Conservation (phyloP, 2,797 vertebrate species). For the Molossus alvarezi region DNA sequence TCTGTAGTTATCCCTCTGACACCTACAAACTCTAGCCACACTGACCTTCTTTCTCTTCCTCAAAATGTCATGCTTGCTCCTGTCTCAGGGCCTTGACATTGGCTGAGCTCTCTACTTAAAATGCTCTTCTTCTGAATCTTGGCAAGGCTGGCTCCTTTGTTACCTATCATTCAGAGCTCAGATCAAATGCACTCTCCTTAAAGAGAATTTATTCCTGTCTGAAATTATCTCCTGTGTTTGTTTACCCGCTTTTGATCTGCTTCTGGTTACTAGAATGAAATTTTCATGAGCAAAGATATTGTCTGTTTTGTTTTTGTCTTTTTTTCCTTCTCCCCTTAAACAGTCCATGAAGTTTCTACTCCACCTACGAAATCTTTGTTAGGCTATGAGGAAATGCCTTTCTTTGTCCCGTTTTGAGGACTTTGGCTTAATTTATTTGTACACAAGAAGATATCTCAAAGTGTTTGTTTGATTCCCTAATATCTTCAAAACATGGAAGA, state of each 20-base stretch:
- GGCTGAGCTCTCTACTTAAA: too few species aligned
- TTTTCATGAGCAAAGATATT: neutral
- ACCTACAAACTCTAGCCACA: neutral
- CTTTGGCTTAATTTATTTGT: neutral
- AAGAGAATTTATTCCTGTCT: neutral
- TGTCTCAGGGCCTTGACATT: too few species aligned
- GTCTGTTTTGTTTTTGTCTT: neutral
- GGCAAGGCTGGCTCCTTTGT: neutral
- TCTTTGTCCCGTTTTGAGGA: conserved; percentile 1
- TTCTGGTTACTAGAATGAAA: neutral
- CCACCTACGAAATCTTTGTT: neutral
- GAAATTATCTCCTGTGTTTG: neutral
- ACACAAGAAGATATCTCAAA: neutral
- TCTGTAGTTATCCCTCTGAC: neutral
- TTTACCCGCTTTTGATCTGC: neutral
- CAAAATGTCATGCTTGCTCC: too few species aligned
- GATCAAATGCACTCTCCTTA: neutral
- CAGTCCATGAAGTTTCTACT: neutral
- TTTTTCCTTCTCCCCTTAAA: neutral
- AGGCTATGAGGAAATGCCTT: neutral
- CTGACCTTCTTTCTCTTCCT: too few species aligned
- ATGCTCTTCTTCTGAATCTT: neutral
- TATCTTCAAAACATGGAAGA: neutral
- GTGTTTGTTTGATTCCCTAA: neutral
- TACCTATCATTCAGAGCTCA: neutral